Percentiles rank a stretch among this genome's conserved stretches.
Conservation (phyloP, 2,888 invertebrate species). For the Caenorhabditis sp. region DNA sequence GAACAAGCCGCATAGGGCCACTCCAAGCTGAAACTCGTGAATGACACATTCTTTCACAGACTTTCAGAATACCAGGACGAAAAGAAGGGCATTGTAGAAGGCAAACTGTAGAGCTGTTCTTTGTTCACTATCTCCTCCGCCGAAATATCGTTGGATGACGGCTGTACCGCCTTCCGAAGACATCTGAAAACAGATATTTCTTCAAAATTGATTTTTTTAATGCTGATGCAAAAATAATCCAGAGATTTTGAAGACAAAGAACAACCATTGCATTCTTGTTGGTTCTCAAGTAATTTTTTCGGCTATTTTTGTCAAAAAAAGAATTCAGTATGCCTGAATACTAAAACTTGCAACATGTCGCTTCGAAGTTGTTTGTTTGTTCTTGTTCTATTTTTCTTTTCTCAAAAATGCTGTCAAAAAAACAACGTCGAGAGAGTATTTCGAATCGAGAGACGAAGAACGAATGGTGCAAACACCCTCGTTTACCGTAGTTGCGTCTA, state of each 20-base stretch:
- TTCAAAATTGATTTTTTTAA: neutral
- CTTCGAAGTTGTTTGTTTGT: constrained; percentile 26
- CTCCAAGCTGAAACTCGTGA: constrained; percentile 73
- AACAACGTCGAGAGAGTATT: constrained; percentile 31
- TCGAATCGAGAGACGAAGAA: constrained; percentile 40
- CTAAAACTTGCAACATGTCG: constrained; percentile 7
- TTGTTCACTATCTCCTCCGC: constrained; percentile 71
- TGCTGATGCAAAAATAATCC: neutral
- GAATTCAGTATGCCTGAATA: neutral
- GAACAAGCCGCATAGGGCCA: constrained; percentile 86
- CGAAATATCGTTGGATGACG: constrained; percentile 61
- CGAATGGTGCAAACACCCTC: constrained; percentile 50
- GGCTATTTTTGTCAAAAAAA: neutral
- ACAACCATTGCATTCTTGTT: no score
- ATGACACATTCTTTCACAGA: neutral
- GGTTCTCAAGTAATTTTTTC: neutral
- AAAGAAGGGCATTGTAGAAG: constrained; percentile 80
- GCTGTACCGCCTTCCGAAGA: constrained; percentile 58
- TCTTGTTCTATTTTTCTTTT: constrained; percentile 4
- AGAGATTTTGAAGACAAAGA: neutral
- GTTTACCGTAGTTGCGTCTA: constrained; percentile 43
- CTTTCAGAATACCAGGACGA: constrained; percentile 74
- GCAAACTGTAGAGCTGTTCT: constrained; percentile 79
- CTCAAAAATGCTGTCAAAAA: constrained; percentile 28
- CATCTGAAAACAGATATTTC: constrained; percentile 40